phyloP scores from a whole-genome alignment of 2,113 vertebrate genomes.

The Cricetomys ansorgei region DNA sequence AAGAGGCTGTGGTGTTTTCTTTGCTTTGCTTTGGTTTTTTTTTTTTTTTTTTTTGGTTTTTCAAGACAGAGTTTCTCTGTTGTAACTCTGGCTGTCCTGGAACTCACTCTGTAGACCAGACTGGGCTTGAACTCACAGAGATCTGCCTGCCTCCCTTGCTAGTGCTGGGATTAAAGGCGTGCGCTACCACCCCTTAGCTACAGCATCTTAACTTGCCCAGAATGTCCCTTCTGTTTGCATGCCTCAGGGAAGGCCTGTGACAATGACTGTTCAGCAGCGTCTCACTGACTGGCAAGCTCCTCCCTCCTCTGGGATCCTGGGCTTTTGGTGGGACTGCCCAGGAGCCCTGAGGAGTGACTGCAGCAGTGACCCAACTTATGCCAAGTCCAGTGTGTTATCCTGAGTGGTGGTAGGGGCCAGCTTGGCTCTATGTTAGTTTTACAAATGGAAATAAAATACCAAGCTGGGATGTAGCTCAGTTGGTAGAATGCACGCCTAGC shows the following conservation, averaged over 20 bases:
- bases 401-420: background rate
- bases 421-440: background rate
- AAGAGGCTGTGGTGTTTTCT: too few relatives aligned
- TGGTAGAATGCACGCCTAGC: background rate
- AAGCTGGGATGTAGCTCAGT: background rate
- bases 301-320: background rate
- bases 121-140: too few relatives aligned
- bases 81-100: too few relatives aligned
- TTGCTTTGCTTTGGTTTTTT: too few relatives aligned
- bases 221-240: background rate
- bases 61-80: too few relatives aligned
- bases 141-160: too few relatives aligned
- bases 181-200: too few relatives aligned
- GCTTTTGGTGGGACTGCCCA: background rate
- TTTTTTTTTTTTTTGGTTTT: too few relatives aligned
- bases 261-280: background rate
- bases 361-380: background rate
- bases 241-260: background rate
- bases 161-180: too few relatives aligned
- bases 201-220: background rate
- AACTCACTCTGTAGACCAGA: too few relatives aligned
- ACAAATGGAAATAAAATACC: background rate
- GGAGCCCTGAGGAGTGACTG: background rate
- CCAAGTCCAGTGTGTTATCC: background rate
- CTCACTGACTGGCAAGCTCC: background rate